phyloP scores from a whole-genome alignment of 2,888 invertebrate species.

The Dynastes tityus region DNA sequence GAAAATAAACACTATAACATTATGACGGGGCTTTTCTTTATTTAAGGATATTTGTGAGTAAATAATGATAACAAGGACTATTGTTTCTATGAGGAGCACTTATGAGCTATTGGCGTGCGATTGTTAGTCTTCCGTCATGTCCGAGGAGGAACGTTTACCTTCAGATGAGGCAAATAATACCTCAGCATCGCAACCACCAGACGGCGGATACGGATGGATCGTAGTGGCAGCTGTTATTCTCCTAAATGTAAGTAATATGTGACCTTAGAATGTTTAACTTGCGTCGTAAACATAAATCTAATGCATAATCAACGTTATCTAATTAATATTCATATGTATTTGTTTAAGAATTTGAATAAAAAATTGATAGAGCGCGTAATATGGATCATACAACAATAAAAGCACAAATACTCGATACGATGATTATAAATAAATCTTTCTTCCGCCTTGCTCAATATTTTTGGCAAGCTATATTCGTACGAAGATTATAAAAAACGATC shows the following conservation, averaged over 20 bases:
- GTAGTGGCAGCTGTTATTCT: constrained; percentile 69
- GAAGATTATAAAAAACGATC: too few relatives aligned
- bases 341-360: too few relatives aligned
- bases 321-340: constrained; percentile 15
- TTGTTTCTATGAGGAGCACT: constrained; percentile 38
- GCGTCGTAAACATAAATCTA: constrained; percentile 6
- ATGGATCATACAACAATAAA: too few relatives aligned
- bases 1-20: constrained; percentile 8
- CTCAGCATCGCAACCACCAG: constrained; percentile 61
- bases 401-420: too few relatives aligned
- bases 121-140: constrained; percentile 34
- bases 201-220: constrained; percentile 73
- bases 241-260: constrained; percentile 68
- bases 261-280: not conserved
- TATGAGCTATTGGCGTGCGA: constrained; percentile 20
- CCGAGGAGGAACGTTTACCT: constrained; percentile 24
- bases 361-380: too few relatives aligned
- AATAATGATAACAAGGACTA: constrained; percentile 51
- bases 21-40: constrained; percentile 19
- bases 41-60: constrained; percentile 40
- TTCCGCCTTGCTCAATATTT: too few relatives aligned
- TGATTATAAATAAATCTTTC: too few relatives aligned
- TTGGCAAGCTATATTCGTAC: too few relatives aligned
- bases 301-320: constrained; percentile 18
- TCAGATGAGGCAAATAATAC: constrained; percentile 6